Evolutionary conservation across 2,888 invertebrate genomes (phyloP).

Genomic region (Rhopalosiphum nymphaeae): DNA sequence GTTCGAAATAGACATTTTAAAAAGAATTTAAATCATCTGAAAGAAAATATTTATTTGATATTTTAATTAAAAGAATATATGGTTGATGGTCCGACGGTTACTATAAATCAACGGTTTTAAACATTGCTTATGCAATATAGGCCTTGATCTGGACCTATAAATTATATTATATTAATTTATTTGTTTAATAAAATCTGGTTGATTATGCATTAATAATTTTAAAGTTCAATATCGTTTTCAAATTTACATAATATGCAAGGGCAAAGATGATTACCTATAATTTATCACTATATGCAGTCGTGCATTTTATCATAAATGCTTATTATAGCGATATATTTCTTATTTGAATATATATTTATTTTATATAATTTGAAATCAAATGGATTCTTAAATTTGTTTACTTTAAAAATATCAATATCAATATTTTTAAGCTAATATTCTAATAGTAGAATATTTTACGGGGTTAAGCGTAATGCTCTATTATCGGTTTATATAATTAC

Average conservation of each 20-base stretch:
- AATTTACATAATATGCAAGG: background rate
- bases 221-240: background rate
- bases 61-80: background rate
- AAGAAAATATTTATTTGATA: background rate
- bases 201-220: background rate
- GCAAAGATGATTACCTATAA: background rate
- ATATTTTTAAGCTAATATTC: background rate
- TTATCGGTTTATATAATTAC: background rate
- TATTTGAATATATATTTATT: no score
- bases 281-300: background rate
- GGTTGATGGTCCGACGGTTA: background rate
- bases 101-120: background rate
- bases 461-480: background rate
- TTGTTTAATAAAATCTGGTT: background rate
- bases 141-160: background rate
- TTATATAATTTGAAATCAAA: no score
- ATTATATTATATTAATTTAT: background rate
- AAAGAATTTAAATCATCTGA: background rate
- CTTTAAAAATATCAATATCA: no score
- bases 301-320: background rate
- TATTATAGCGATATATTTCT: background rate
- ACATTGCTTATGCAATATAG: background rate
- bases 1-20: background rate
- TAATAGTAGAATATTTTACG: background rate
- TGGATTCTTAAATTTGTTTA: no score